A percentile compares a stretch with the other conserved stretches of the same genome.
phyloP scores from a whole-genome alignment of 2,888 invertebrate genomes.

The Leptura quadrifasciata region DNA sequence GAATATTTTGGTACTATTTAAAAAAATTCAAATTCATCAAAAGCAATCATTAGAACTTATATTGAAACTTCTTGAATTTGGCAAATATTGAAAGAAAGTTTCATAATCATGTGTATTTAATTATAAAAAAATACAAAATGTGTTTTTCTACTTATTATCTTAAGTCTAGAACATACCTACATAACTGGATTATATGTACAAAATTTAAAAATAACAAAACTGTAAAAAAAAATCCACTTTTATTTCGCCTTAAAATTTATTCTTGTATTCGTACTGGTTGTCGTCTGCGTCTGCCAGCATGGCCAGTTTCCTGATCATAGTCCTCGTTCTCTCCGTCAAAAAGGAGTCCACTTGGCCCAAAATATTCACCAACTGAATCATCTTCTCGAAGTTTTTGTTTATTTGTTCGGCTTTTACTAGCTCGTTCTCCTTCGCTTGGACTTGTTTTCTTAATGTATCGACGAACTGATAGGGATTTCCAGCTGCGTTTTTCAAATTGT shows the following conservation, averaged over 20 bases:
- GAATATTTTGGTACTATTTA: no score
- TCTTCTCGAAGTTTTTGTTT: constrained; percentile 74
- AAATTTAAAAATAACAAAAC: background rate
- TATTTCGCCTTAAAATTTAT: background rate
- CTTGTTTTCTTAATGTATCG: constrained; percentile 63
- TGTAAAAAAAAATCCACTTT: background rate
- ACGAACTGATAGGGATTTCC: constrained; percentile 58
- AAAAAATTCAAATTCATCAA: no score
- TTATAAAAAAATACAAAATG: background rate
- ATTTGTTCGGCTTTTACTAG: constrained; percentile 70
- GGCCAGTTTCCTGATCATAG: constrained; percentile 73
- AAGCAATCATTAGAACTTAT: no score
- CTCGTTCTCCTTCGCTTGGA: constrained; percentile 67
- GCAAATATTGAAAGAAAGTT: no score
- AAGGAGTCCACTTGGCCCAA: constrained; percentile 75
- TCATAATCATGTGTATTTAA: background rate
- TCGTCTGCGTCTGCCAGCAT: constrained; percentile 72
- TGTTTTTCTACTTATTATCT: no score
- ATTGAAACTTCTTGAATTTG: no score
- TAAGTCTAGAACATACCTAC: no score
- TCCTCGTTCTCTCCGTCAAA: constrained; percentile 73
- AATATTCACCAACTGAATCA: constrained; percentile 75
- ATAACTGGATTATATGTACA: background rate
- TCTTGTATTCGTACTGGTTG: constrained; percentile 28
- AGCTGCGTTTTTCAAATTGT: constrained; percentile 47